Conservation (phyloP, 2,888 invertebrate genomes). For the Drosophila cognata region DNA sequence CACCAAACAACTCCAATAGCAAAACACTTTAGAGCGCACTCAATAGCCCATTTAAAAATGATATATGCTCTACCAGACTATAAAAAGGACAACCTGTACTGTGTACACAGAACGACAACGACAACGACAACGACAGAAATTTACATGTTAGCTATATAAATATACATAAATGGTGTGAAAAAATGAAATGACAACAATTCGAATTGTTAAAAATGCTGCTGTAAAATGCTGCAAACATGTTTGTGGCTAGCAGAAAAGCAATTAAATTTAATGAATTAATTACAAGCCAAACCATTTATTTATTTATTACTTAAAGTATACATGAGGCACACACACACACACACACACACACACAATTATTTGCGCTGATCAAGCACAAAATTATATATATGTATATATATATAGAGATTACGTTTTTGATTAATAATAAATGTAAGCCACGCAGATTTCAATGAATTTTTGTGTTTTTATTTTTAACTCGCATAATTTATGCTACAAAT, state of each 20-base stretch:
- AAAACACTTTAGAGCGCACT: neutral
- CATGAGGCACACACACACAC: slow-evolving; percentile 7
- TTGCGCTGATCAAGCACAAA: slow-evolving; percentile 33
- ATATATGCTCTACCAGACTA: slow-evolving; percentile 11
- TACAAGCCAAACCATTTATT: slow-evolving; percentile 45
- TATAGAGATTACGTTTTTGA: neutral
- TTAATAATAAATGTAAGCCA: slow-evolving; percentile 28
- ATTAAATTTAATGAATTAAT: slow-evolving; percentile 50
- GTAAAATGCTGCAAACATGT: slow-evolving; percentile 59
- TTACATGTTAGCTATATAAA: slow-evolving; percentile 54
- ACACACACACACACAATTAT: slow-evolving; percentile 16
- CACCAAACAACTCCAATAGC: slow-evolving; percentile 9
- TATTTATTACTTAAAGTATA: neutral
- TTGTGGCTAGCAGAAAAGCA: slow-evolving; percentile 50
- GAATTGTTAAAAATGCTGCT: slow-evolving; percentile 46
- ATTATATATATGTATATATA: neutral
- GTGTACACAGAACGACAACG: slow-evolving; percentile 30
- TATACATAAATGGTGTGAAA: slow-evolving; percentile 20
- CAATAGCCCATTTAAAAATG: slow-evolving; percentile 3
- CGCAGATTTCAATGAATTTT: slow-evolving; percentile 10
- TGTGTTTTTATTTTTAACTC: neutral
- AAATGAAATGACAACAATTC: slow-evolving; percentile 3
- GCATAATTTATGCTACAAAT: slow-evolving; percentile 23
- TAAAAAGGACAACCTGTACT: slow-evolving; percentile 15
- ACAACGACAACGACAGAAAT: slow-evolving; percentile 33